Base-by-base conservation (phyloP, 1,140 invertebrate genomes). In the Temnothorax nylanderi region DNA sequence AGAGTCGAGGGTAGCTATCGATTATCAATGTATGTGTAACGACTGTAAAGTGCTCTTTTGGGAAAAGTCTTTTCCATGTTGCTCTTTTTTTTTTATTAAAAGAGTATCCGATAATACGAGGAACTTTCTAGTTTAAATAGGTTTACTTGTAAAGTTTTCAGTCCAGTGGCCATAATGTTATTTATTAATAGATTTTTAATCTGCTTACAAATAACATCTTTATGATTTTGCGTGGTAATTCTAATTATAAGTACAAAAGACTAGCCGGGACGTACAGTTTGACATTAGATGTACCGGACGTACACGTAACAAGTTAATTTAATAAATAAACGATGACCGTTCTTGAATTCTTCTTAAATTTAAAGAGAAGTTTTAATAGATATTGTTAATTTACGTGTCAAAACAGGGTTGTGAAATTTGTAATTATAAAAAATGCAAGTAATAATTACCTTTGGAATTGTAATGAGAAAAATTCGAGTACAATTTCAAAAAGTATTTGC, bases 61-160 rank as follows among this genome's bases (percentile, higher is more conserved):
- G 34, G 3, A 26, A 32, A 80, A 26, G 2, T 56, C 21, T 51
- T 67, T 67, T 37, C 1, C 13, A 26, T 8, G 6, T 26, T 41
- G 64, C 47, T 26, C 26, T 18, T 5, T 80, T 69, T 69, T 71
- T 69, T 81, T 69, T 69, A 69, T 41, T 81, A 54, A 81, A 71
- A 4, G 6, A 7, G 10, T 54, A 80, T 80, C 64, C 11, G 32
- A 69, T 34, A 21, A 67, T 54, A 41, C 16, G 18, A 6, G 65
- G 13, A 41, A 54, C 6, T 56, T 41, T 26, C 34, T 13, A 34
- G 21, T 41, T 81, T 41, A 49, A 54, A 54, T 41, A 41, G 8
- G 18, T 69, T 69, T 69, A 54, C 26, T 26, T n/a, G 3, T 26
- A 56, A 64, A 7, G 7, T 32, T 77, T 77, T 64, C 10, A 47